Percentiles rank a stretch among this genome's conserved stretches.
Conservation (phyloP, 1,140 invertebrate genomes). For the Frieseomelitta varia region DNA sequence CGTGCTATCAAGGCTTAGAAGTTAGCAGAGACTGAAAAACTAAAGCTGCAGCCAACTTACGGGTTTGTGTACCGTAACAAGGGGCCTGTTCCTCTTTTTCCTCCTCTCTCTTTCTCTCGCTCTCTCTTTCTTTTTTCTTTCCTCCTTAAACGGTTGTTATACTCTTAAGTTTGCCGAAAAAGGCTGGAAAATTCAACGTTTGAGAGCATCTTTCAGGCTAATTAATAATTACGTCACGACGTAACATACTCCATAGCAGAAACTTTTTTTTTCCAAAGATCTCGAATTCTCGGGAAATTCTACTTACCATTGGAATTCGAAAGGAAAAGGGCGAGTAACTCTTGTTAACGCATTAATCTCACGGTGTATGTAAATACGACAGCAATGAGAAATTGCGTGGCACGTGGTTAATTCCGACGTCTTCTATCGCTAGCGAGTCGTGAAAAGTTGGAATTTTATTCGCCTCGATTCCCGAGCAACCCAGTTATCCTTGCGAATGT, state of each 20-base stretch:
- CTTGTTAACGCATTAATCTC: not conserved
- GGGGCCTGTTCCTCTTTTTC: not conserved
- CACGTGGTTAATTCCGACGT: not conserved
- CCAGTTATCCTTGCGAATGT: constrained; percentile 24
- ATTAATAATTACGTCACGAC: not conserved
- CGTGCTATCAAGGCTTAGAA: constrained; percentile 29
- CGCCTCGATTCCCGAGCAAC: constrained; percentile 11
- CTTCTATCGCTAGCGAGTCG: not conserved
- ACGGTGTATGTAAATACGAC: not conserved
- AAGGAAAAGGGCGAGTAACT: not conserved
- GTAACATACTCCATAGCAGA: not conserved
- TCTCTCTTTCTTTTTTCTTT: not conserved
- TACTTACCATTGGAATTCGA: not conserved
- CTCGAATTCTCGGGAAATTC: not conserved
- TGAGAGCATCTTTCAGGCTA: no score
- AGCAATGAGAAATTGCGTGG: not conserved
- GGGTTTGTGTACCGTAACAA: constrained; percentile 31
- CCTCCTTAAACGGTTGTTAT: constrained; percentile 2
- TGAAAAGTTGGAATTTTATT: constrained; percentile 39
- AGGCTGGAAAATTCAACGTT: not conserved
- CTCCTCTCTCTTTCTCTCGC: no score
- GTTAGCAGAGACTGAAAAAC: constrained; percentile 3
- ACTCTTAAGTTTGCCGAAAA: not conserved
- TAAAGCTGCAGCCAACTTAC: not conserved
- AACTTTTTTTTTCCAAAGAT: not conserved